phyloP scores from a whole-genome alignment of 2,113 vertebrate genomes.

The Ictalurus furcatus region DNA sequence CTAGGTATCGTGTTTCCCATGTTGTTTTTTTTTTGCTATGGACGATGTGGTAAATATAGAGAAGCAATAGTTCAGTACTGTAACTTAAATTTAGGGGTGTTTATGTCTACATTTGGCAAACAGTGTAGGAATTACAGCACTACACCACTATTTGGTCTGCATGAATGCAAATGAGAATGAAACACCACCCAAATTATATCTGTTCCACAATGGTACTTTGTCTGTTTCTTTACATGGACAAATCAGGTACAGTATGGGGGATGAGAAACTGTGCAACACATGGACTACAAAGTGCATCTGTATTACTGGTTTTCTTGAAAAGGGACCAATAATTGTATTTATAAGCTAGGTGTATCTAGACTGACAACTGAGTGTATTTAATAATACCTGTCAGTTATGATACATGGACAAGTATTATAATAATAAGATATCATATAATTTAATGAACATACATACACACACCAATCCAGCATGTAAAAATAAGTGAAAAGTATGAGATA shows the following conservation, averaged over 20 bases:
- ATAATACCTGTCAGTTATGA: not conserved
- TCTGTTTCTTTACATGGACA: not conserved
- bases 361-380: not conserved
- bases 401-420: conserved; percentile 41
- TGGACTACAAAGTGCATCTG: not conserved
- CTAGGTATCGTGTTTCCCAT: no score
- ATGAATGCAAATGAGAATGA: not conserved
- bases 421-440: conserved; percentile 72
- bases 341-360: no score
- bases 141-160: not conserved
- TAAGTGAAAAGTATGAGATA: conserved; percentile 68
- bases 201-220: not conserved
- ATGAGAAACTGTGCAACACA: not conserved
- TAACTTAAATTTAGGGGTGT: not conserved
- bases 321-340: not conserved
- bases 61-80: no score
- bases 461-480: conserved; percentile 76
- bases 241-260: not conserved
- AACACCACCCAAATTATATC: not conserved
- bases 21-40: not conserved
- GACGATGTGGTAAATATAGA: no score
- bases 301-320: not conserved
- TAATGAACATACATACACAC: conserved; percentile 71
- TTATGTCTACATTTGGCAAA: not conserved
- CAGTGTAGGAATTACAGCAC: not conserved